Base-by-base conservation (phyloP, 2,797 vertebrate species). In the Liasis olivaceus region DNA sequence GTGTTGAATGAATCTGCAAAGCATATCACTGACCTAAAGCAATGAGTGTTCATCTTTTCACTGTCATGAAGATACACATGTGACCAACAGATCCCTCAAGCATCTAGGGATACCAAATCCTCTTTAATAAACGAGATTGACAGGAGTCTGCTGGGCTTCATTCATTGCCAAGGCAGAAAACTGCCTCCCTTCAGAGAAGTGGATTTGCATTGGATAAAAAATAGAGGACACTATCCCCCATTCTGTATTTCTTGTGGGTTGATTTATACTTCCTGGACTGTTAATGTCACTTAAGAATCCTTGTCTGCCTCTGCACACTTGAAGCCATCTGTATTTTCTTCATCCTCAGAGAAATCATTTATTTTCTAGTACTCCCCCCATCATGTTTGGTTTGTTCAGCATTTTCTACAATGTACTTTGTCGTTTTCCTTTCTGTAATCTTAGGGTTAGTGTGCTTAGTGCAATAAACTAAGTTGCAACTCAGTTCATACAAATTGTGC, bases 191-290 rank as follows among this genome's bases (percentile, higher is more conserved):
- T 88, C 22, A 26, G 91, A 90, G 90, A 72, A 85, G 58, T 92
- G 94, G 91, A 56, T 60, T 42, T 17, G 92, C 14, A 89, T 22
- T 92, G 89, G 85, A 94, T 95, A 95, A 95, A 72, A 14, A 92
- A 87, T 91, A 87, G 88, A 93, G 85, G 95, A 92, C 59, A 64
- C 91, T 95, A 95, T 96, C 94, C 36, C 93, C 81, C 92, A 85
- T 94, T 96, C 93, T 95, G 95, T 81, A 93, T 93, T 94, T 95
- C 94, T 95, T 92, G 90, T 92, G 77, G 89, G 36, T 54, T 77
- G 58, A 51, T 66, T 93, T 88, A 84, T 6, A 63, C 60, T 17
- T 64, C 47, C 51, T 36, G 9, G 72, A 93, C 91, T 96, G 91
- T 94, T 90, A 51, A 93, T 90, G 88, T 87, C 93, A 90, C 66